A percentile compares a stretch with the other conserved stretches of the same genome.
Conservation (phyloP, 1,140 invertebrate species). For the Oryzaephilus surinamensis region DNA sequence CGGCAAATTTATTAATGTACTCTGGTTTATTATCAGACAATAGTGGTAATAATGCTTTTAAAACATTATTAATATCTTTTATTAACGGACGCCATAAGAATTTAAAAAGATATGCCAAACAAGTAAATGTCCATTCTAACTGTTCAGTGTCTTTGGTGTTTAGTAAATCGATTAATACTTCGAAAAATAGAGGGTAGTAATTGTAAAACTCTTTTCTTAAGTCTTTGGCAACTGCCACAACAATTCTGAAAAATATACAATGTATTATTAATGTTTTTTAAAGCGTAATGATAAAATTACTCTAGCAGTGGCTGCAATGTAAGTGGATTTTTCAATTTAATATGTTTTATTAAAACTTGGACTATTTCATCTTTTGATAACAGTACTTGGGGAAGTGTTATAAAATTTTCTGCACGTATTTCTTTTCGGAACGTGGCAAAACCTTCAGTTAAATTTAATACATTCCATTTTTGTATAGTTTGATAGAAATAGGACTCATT, state of each 20-base stretch:
- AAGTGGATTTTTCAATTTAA: slow-evolving; percentile 56
- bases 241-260: slow-evolving; percentile 52
- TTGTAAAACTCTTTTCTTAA: slow-evolving; percentile 77
- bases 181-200: slow-evolving; percentile 61
- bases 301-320: slow-evolving; percentile 72
- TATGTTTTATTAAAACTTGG: slow-evolving; percentile 56
- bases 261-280: slow-evolving; percentile 3
- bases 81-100: slow-evolving; percentile 72
- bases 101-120: slow-evolving; percentile 83
- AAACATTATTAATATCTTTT: slow-evolving; percentile 63
- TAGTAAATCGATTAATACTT: slow-evolving; percentile 59
- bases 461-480: slow-evolving; percentile 77
- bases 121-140: slow-evolving; percentile 71
- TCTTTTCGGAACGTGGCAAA: slow-evolving; percentile 65
- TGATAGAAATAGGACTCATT: slow-evolving; percentile 69
- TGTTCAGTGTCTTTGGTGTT: slow-evolving; percentile 69
- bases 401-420: slow-evolving; percentile 48
- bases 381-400: slow-evolving; percentile 70
- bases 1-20: slow-evolving; percentile 87
- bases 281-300: slow-evolving; percentile 45
- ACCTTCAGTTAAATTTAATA: slow-evolving; percentile 72
- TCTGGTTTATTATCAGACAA: slow-evolving; percentile 57
- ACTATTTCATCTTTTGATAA: slow-evolving; percentile 68
- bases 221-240: slow-evolving; percentile 76
- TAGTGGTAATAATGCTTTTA: slow-evolving; percentile 63